Evolutionary conservation across 2,113 vertebrate genomes (phyloP), one percentile per base, ranked within the genome.

Genomic region (Daubentonia madagascariensis): DNA sequence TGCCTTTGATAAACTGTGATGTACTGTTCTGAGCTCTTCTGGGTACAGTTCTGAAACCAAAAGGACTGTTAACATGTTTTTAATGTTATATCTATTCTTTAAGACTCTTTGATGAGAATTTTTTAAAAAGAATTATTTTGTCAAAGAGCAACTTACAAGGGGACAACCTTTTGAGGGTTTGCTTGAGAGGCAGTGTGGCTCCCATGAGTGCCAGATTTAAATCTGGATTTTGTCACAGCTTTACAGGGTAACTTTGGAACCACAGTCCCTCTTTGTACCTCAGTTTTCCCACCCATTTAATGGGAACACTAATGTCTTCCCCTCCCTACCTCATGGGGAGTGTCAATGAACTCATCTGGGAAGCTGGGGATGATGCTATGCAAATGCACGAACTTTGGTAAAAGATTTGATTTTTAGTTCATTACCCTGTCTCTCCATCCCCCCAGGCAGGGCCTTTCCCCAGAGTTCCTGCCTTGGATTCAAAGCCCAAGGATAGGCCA

Each of bases 31-130:
- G 85, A 96, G 59, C 92, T 94, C 83, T 96, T 84, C n/a, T 32
- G 68, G 86, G 96, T 96, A 25, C 89, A 87, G 86, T 87, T 96
- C 86, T 87, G 91, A 93, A 90, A 70, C 94, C 1, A 6, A 91
- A 94, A 89, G 85, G 93, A 98, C 93, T 97, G 83, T 97, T 95
- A 97, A 73, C 28, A 17, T 45, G 75, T 91, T 97, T 96, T 94
- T 50, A 75, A 95, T 96, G 89, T 96, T 94, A 9, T 97, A 75
- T 61, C 50, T 86, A 45, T 86, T 79, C 88, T 97, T 95, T 93
- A 93, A 95, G 78, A 57, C 75, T 95, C 89, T 94, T 91, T 1
- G n/a, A 84, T 86, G 89, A 93, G 78, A 79, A 48, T 80, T 90
- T 70, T 37, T 78, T 93, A 30, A 0, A 28, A 40, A 68, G 22